Base-by-base conservation (phyloP, 2,113 vertebrate species). In the Gymnobelideus leadbeateri region DNA sequence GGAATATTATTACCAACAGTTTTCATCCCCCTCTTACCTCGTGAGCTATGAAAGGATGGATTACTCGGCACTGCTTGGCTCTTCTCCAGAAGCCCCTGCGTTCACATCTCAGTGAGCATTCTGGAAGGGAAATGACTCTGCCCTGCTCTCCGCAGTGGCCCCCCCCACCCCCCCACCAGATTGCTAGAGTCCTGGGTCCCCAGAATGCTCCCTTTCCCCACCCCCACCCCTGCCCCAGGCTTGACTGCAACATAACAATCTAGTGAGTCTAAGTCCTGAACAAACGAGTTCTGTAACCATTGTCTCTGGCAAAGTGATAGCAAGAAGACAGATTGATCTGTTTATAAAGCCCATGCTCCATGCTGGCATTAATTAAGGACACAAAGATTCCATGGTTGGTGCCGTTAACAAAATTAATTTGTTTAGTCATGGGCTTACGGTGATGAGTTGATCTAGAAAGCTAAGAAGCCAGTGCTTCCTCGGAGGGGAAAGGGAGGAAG, bases 341-440 rank as follows among this genome's bases (percentile, higher is more conserved):
- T 52, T 84, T 49, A 49, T 84, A 92, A 92, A 84, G 61, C 61
- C 84, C 49, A 23, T 51, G 28, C 61, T 51, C 47, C 49, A 8
- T 43, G 50, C 92, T 92, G 57, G 57, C 57, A 43, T 47, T 50
- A 77, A 51, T 68, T 68, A 68, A 37, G 47, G 47, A 92, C 92
- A 77, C 43, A 92, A 92, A 61, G 57, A 47, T n/a, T 51, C 57
- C 47, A 49, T 37, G 49, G 54, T 84, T 37, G 46, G 55, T 50
- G 61, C 31, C 50, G 92, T 51, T 92, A 92, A 51, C 92, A 37
- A 57, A 23, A 51, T 92, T 77, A 92, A 92, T 92, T 43, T 77
- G 37, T 92, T 92, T 77, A 68, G 92, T 90, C 23, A n/a, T 51
- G 61, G 61, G 61, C 37, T 51, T n/a, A 52, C 24, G 92, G 49